Evolutionary conservation across 1,140 invertebrate genomes (phyloP).

Genomic region (Pemphigus obesinymphae): DNA sequence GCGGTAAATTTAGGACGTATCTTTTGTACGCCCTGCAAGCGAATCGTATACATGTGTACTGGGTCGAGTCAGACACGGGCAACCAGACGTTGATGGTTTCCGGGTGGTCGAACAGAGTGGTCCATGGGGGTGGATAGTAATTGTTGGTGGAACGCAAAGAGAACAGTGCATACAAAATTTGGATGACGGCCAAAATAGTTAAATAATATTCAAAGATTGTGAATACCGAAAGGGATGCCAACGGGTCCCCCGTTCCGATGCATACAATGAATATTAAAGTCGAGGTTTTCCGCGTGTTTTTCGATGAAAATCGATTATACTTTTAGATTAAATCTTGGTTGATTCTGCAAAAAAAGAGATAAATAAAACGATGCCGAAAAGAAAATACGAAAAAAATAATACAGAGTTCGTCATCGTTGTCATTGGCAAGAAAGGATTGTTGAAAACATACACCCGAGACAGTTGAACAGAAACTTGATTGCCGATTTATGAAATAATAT

Average conservation of each 20-base stretch:
- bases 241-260: too few relatives aligned
- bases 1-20: not conserved
- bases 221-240: not conserved
- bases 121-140: not conserved
- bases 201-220: not conserved
- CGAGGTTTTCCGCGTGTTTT: not conserved
- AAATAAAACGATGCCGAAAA: too few relatives aligned
- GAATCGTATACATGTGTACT: not conserved
- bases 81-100: conserved; percentile 19
- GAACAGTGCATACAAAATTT: not conserved
- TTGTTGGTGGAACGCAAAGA: not conserved
- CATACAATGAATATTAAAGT: not conserved
- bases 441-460: not conserved
- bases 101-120: not conserved
- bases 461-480: not conserved
- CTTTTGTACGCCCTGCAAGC: not conserved
- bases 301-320: too few relatives aligned
- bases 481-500: not conserved
- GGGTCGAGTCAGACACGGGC: not conserved
- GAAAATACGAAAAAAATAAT: too few relatives aligned
- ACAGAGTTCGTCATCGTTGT: too few relatives aligned
- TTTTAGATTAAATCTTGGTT: not conserved
- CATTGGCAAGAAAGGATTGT: not conserved
- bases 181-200: not conserved
- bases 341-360: not conserved